phyloP scores from a whole-genome alignment of 1,140 invertebrate genomes.

The Lucilia sericata region DNA sequence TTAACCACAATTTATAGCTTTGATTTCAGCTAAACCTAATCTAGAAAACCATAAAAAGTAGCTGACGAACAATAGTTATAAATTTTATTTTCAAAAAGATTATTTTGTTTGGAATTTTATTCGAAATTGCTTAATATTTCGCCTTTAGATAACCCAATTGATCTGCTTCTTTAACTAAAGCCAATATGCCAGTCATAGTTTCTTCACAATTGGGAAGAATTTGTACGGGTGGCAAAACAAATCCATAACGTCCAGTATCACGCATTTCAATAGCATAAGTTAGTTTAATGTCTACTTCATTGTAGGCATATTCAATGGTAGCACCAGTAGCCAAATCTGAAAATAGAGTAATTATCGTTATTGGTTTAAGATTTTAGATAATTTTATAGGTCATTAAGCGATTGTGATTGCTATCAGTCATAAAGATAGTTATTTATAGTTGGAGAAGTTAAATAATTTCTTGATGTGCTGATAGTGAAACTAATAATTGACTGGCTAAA shows the following conservation, averaged over 20 bases:
- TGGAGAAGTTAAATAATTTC: no score
- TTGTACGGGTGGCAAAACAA: conserved; percentile 83
- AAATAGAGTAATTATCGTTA: not conserved
- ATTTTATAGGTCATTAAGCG: not conserved
- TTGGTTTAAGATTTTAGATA: not conserved
- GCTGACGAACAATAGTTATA: no score
- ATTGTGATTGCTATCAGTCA: no score
- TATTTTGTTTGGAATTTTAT: not conserved
- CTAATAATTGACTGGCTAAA: no score
- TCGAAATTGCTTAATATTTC: conserved; percentile 48
- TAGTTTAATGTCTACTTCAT: conserved; percentile 72
- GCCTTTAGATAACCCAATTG: conserved; percentile 54
- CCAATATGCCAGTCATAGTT: conserved; percentile 81
- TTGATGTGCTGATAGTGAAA: no score
- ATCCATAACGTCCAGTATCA: conserved; percentile 86
- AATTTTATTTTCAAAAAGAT: not conserved
- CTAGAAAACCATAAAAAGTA: not conserved
- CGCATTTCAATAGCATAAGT: conserved; percentile 72
- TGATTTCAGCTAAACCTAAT: not conserved
- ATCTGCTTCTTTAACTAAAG: conserved; percentile 72
- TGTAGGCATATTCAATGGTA: conserved; percentile 78
- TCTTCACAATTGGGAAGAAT: conserved; percentile 87
- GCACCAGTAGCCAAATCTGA: conserved; percentile 70
- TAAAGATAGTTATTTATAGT: no score
- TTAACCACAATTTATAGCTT: not conserved